phyloP scores from a whole-genome alignment of 2,797 vertebrate species.

The Enteromius thamalakanensis region DNA sequence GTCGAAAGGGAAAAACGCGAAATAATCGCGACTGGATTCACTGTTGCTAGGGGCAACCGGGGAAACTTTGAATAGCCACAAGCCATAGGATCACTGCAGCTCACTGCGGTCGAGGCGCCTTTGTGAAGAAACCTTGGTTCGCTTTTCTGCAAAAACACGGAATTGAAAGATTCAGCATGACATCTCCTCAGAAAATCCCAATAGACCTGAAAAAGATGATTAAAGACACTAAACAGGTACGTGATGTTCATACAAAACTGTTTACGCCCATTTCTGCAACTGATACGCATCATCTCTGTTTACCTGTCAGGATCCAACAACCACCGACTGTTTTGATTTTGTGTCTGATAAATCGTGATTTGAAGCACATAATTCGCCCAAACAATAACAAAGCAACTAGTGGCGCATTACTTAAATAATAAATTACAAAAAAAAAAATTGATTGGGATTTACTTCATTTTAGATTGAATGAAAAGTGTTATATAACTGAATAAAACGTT shows the following conservation, averaged over 20 bases:
- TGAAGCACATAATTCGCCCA: not conserved
- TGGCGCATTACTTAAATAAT: not conserved
- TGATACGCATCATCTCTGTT: not conserved
- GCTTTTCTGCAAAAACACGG: not conserved
- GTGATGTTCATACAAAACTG: not conserved
- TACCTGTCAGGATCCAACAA: not conserved
- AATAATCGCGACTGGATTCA: not conserved
- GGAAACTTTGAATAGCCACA: slow-evolving; percentile 42
- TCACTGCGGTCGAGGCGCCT: slow-evolving; percentile 32
- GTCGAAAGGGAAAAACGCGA: not conserved
- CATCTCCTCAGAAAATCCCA: slow-evolving; percentile 59
- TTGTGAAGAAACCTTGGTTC: slow-evolving; percentile 29
- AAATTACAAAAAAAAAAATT: not conserved
- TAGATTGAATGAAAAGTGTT: not conserved
- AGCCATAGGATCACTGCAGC: slow-evolving; percentile 34
- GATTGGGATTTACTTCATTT: not conserved
- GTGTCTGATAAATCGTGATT: not conserved
- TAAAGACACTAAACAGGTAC: slow-evolving; percentile 65
- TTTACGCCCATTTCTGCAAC: slow-evolving; percentile 17
- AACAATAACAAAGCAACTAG: slow-evolving; percentile 29
- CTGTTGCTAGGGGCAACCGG: slow-evolving; percentile 58
- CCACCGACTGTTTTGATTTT: not conserved
- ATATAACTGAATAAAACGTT: not conserved
- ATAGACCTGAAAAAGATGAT: slow-evolving; percentile 55
- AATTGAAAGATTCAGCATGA: slow-evolving; percentile 52